These are phyloP conservation scores for Diuraphis noxia DNA, from an alignment of 1,140 invertebrate genomes.

Conservation along the genomic window DNA sequence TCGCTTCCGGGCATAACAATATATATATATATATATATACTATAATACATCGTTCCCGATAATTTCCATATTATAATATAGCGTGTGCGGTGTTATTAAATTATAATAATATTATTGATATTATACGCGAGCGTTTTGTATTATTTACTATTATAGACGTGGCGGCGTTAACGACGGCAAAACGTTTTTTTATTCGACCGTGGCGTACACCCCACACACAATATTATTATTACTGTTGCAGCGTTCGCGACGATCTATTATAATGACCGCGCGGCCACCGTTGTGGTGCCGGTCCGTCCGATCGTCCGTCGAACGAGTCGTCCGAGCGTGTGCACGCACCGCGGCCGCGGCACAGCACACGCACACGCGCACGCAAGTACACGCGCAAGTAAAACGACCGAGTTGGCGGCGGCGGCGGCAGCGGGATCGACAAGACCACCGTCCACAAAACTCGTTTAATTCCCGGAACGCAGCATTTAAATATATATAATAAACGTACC, in stretches of 20 bases:
- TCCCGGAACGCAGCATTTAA: conserved; percentile 41
- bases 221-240: neutral
- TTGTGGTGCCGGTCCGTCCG: neutral
- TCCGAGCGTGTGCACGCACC: neutral
- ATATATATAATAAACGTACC: neutral
- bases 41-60: neutral
- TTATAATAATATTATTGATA: conserved; percentile 1
- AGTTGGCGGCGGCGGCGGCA: neutral
- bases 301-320: neutral
- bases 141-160: neutral
- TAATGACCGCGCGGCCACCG: conserved; percentile 25
- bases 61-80: neutral
- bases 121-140: neutral
- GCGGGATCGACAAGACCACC: conserved; percentile 24
- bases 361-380: neutral
- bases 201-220: neutral
- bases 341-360: neutral
- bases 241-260: neutral
- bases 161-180: neutral
- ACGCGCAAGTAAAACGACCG: neutral
- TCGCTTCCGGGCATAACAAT: neutral
- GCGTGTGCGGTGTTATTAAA: neutral
- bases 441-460: conserved; percentile 44
- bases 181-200: neutral
- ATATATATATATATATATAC: too few species aligned